phyloP scores from a whole-genome alignment of 2,888 invertebrate species.

The Hemaris fuciformis region DNA sequence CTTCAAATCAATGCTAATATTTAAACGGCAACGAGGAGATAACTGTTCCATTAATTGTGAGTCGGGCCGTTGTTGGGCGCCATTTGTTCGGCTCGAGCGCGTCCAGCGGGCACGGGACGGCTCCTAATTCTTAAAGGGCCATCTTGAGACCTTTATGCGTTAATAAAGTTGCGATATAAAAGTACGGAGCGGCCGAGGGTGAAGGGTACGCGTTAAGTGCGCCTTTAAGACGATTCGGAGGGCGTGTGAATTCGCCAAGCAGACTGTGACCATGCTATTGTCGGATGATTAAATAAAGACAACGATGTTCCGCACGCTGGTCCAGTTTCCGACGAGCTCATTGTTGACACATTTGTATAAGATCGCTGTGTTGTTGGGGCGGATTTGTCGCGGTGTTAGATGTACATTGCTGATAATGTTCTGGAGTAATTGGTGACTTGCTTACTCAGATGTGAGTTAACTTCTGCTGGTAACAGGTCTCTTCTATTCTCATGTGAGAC shows the following conservation, averaged over 20 bases:
- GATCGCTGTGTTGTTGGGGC: slow-evolving; percentile 24
- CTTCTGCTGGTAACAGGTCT: too few relatives aligned
- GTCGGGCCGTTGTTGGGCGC: slow-evolving; percentile 68
- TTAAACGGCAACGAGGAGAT: slow-evolving; percentile 67
- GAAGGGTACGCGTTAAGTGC: slow-evolving; percentile 79
- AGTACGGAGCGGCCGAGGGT: slow-evolving; percentile 80
- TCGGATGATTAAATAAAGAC: slow-evolving; percentile 76
- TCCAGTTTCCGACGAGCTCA: slow-evolving; percentile 5
- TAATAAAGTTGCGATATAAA: slow-evolving; percentile 82
- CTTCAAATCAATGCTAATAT: slow-evolving; percentile 48
- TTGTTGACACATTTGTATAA: slow-evolving; percentile 20
- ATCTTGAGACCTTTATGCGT: slow-evolving; percentile 81
- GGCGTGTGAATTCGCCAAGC: slow-evolving; percentile 80
- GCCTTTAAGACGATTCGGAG: slow-evolving; percentile 78
- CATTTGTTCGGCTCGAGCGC: slow-evolving; percentile 74
- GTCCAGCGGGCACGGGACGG: slow-evolving; percentile 67
- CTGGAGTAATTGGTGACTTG: neutral
- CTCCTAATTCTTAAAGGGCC: slow-evolving; percentile 81
- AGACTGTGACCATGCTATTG: slow-evolving; percentile 71
- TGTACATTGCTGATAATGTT: neutral
- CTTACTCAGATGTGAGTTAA: too few relatives aligned
- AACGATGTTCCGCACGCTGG: slow-evolving; percentile 30
- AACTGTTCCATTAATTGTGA: slow-evolving; percentile 67
- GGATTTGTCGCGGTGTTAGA: neutral
- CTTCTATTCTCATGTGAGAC: too few relatives aligned